Conservation (phyloP, 2,113 vertebrate genomes). For the Columba livia region DNA sequence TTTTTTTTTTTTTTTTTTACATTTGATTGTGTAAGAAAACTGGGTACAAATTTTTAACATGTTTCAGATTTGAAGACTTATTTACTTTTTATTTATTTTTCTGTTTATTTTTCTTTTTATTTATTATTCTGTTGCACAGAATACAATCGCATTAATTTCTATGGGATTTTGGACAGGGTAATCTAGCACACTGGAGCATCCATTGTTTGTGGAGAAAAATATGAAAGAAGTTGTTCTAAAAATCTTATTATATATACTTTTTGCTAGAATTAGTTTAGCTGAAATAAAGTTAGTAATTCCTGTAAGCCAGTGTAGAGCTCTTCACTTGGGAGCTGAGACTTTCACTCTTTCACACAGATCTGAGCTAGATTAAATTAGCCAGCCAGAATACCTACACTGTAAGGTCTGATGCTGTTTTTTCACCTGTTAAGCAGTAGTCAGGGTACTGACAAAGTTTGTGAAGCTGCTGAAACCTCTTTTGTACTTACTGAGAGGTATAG, state of each 20-base stretch:
- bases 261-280: not conserved
- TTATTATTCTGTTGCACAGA: not conserved
- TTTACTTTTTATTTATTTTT: too few relatives aligned
- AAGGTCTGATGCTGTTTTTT: not conserved
- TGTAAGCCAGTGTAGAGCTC: accelerated
- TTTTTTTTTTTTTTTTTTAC: too few relatives aligned
- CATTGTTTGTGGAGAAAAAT: not conserved
- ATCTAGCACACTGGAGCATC: not conserved
- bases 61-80: not conserved
- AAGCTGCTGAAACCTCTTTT: not conserved
- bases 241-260: not conserved
- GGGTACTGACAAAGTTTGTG: not conserved
- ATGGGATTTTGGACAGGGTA: accelerated
- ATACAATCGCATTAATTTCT: not conserved
- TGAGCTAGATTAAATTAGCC: not conserved
- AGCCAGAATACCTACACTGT: not conserved
- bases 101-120: too few relatives aligned
- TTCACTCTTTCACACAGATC: not conserved
- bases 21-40: not conserved
- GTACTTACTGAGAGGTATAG: not conserved
- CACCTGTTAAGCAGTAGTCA: not conserved
- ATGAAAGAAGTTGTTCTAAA: not conserved
- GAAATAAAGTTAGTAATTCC: not conserved
- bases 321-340: not conserved
- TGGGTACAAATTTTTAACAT: not conserved